A percentile compares a stretch with the other conserved stretches of the same genome.
Evolutionary conservation across 2,797 vertebrate species (phyloP).

Genomic region (Telmatherina bonti): DNA sequence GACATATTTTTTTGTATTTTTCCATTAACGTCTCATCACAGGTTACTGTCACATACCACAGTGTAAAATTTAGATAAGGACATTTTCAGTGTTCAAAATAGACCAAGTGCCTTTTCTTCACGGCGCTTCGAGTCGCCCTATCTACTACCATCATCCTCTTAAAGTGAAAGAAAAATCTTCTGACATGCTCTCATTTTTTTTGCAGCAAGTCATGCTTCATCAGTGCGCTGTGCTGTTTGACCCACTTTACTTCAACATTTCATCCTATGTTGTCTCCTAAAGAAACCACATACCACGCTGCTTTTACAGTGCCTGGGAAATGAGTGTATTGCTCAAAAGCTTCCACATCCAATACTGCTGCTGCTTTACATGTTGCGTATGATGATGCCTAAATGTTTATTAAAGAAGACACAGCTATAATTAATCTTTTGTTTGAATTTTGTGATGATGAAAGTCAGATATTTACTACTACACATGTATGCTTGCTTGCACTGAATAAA

Average conservation of each 20-base stretch:
- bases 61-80: slow-evolving; percentile 28
- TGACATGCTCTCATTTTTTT: slow-evolving; percentile 48
- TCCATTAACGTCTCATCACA: slow-evolving; percentile 14
- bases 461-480: neutral
- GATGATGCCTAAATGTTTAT: slow-evolving; percentile 15
- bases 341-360: slow-evolving; percentile 22
- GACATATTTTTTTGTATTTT: slow-evolving; percentile 14
- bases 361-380: slow-evolving; percentile 19
- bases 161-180: slow-evolving; percentile 60
- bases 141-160: slow-evolving; percentile 59
- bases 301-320: slow-evolving; percentile 29
- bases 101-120: slow-evolving; percentile 46
- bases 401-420: slow-evolving; percentile 1
- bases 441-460: slow-evolving; percentile 13
- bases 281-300: slow-evolving; percentile 39
- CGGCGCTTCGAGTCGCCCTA: slow-evolving; percentile 23
- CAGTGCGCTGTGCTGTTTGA: slow-evolving; percentile 71
- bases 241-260: slow-evolving; percentile 73
- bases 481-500: slow-evolving; percentile 20
- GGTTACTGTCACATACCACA: neutral
- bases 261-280: slow-evolving; percentile 52
- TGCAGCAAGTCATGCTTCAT: slow-evolving; percentile 75
- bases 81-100: slow-evolving; percentile 48
- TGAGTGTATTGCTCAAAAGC: slow-evolving; percentile 20
- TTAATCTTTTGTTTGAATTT: slow-evolving; percentile 1